Base-by-base conservation (phyloP, 2,888 invertebrate species). In the Phortica okadai region DNA sequence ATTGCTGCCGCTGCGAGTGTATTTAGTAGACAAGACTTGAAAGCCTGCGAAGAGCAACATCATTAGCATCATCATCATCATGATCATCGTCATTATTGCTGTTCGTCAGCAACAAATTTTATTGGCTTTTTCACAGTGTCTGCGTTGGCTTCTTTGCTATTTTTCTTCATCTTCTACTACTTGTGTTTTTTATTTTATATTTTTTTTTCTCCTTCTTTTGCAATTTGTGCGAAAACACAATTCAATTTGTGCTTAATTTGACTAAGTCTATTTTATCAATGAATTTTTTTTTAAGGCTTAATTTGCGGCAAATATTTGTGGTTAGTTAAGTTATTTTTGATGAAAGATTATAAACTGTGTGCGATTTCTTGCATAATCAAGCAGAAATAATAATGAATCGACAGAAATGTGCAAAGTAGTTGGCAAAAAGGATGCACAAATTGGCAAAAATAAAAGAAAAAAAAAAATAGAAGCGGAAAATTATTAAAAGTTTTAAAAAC, bases 181-280 rank as follows among this genome's bases (percentile, higher is more conserved):
- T 54, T 56, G 56, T 56, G 14, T 6, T 56, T 56, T 14, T 56
- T 7, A n/a, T 3, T 56, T 6, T n/a, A 56, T 3, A 14, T 5
- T n/a, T 16, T 6, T n/a, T 56, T 56, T 56, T 14, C 56, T 16
- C 11, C 2, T 8, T n/a, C 16, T 16, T 16, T 42, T 33, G 6
- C 42, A 41, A 59, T 59, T 16, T 25, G 59, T 59, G 59, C 59
- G 33, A 33, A 33, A 33, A 33, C 33, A 33, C 59, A 59, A 59
- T 59, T 66, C 66, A 66, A 66, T 44, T 66, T 66, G 44, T 11
- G 41, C 42, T 33, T 41, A 66, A 66, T 66, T 66, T 66, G 66
- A 33, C 42, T 11, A 66, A 66, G 14, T 11, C n/a, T 1, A 62
- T 5, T 41, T 66, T 66, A 66, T 42, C 66, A 66, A 42, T 66